These are phyloP conservation scores for Alauda arvensis DNA, from an alignment of 2,797 vertebrate species.

Conservation along the genomic window DNA sequence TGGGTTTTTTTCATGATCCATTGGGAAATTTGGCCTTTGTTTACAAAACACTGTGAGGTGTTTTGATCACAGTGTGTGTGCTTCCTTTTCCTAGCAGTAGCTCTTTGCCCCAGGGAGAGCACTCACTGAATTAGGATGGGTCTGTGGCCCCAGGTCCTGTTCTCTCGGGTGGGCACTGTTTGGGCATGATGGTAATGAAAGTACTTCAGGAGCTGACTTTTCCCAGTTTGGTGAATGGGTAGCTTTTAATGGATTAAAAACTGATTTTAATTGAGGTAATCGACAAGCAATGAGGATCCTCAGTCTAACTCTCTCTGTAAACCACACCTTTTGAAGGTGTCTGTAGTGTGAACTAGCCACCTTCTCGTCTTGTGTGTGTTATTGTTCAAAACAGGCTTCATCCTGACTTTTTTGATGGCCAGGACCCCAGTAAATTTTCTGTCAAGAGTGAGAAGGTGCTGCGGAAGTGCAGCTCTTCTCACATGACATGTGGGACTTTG, in stretches of 20 bases:
- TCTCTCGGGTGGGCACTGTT: background rate
- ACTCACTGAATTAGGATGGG: background rate
- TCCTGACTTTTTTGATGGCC: background rate
- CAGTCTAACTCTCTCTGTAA: background rate
- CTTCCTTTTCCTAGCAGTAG: background rate
- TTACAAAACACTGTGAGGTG: background rate
- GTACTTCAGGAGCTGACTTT: background rate
- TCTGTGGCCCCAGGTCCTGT: background rate
- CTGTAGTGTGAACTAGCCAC: background rate
- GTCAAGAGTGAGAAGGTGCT: background rate
- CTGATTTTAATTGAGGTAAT: background rate
- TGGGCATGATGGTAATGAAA: background rate
- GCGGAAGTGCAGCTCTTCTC: background rate
- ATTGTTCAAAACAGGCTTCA: background rate
- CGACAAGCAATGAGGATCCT: background rate
- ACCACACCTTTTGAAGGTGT: background rate
- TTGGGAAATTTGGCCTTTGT: background rate
- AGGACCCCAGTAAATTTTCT: background rate
- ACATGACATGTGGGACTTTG: fast-evolving
- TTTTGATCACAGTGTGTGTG: background rate
- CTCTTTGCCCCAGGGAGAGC: background rate
- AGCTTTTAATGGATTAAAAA: background rate
- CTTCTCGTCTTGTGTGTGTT: background rate
- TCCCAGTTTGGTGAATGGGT: background rate
- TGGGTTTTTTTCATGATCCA: background rate